These are phyloP conservation scores for Scaptomyza flava DNA, from an alignment of 2,888 invertebrate genomes.

Conservation along the genomic window DNA sequence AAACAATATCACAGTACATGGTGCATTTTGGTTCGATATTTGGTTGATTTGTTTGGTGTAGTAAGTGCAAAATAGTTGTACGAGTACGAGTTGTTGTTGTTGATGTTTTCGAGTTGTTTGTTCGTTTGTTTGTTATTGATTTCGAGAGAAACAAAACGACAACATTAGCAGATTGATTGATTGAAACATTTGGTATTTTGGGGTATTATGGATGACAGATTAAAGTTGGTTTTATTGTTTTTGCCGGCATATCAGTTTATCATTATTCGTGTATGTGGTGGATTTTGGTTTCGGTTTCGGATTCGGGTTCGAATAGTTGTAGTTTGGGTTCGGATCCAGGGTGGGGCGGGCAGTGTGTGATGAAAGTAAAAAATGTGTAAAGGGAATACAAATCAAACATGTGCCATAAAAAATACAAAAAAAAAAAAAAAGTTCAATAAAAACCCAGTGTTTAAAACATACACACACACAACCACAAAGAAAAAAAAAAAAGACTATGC, in stretches of 20 bases:
- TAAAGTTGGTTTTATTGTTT: slow-evolving; percentile 1
- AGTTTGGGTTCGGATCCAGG: slow-evolving; percentile 13
- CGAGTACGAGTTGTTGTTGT: slow-evolving; percentile 36
- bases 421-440: neutral
- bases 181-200: slow-evolving; percentile 37
- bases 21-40: slow-evolving; percentile 43
- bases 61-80: slow-evolving; percentile 47
- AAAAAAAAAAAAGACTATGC: slow-evolving; percentile 6
- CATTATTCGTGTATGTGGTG: neutral
- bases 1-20: slow-evolving; percentile 51
- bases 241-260: slow-evolving; percentile 16
- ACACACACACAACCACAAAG: slow-evolving; percentile 19
- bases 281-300: slow-evolving; percentile 2
- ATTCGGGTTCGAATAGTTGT: neutral
- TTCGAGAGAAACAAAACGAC: slow-evolving; percentile 64
- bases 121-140: slow-evolving; percentile 56
- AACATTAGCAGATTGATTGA: slow-evolving; percentile 70
- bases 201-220: slow-evolving; percentile 13
- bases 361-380: slow-evolving; percentile 58
- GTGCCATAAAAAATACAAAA: slow-evolving; percentile 46
- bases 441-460: slow-evolving; percentile 9
- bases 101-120: slow-evolving; percentile 48
- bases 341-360: slow-evolving; percentile 15
- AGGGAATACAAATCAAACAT: slow-evolving; percentile 71
- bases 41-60: slow-evolving; percentile 28